phyloP scores from a whole-genome alignment of 1,140 invertebrate genomes.

The Papilio aristodemus region DNA sequence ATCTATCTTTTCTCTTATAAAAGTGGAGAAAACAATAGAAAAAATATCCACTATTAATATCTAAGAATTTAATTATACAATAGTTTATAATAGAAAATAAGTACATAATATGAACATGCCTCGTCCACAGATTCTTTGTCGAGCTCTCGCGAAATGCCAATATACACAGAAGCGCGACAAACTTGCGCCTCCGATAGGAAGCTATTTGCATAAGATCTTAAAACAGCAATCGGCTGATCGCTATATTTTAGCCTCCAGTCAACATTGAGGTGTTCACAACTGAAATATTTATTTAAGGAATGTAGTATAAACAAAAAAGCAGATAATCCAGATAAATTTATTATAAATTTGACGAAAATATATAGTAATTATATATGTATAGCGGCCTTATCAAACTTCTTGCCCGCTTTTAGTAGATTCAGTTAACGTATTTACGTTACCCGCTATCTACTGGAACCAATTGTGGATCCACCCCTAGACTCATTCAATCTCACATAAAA shows the following conservation, averaged over 20 bases:
- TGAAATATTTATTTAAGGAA: slow-evolving; percentile 53
- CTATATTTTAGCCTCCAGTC: slow-evolving; percentile 61
- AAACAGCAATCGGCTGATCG: slow-evolving; percentile 69
- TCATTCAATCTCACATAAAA: no score
- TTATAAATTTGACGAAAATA: no score
- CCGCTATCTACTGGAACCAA: no score
- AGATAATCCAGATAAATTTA: neutral
- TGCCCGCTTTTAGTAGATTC: no score
- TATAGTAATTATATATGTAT: no score
- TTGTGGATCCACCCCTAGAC: no score
- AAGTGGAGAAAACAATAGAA: no score
- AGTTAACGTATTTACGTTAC: no score
- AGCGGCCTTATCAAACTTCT: no score
- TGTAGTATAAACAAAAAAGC: slow-evolving; percentile 33
- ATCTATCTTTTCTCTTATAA: neutral
- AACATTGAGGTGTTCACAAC: slow-evolving; percentile 51
- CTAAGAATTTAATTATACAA: no score
- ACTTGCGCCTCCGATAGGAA: slow-evolving; percentile 51
- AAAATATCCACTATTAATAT: no score
- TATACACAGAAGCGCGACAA: slow-evolving; percentile 51
- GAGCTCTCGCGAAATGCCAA: slow-evolving; percentile 36
- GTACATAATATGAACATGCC: neutral
- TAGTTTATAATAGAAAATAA: neutral
- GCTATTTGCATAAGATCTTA: slow-evolving; percentile 73
- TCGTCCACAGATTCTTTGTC: slow-evolving; percentile 16